Percentiles rank a stretch among this genome's conserved stretches.
Evolutionary conservation across 2,797 vertebrate species (phyloP).

Genomic region (Poecile montanus): DNA sequence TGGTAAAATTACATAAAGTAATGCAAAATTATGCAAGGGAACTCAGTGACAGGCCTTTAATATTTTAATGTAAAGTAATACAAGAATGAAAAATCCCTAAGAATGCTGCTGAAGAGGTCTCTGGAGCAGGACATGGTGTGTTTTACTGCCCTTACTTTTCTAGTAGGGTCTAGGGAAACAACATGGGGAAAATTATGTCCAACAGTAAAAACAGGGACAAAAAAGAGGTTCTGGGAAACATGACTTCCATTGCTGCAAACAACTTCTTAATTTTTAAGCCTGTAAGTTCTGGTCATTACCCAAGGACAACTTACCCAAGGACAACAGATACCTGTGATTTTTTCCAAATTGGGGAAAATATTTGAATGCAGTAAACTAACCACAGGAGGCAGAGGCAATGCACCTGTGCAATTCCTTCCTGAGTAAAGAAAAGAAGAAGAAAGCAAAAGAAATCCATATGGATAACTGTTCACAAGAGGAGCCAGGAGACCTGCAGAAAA

Average conservation of each 20-base stretch:
- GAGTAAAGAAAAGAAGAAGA: not conserved
- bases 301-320: not conserved
- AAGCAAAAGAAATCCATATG: not conserved
- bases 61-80: constrained; percentile 25
- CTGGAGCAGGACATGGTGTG: not conserved
- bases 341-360: not conserved
- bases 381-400: not conserved
- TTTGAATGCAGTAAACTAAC: not conserved
- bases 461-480: not conserved
- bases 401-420: not conserved
- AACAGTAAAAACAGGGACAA: not conserved
- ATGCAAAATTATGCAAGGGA: not conserved
- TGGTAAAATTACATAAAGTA: not conserved
- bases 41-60: not conserved
- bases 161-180: not conserved
- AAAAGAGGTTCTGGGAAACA: not conserved
- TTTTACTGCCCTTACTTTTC: not conserved
- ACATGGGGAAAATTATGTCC: not conserved
- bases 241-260: not conserved
- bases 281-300: not conserved
- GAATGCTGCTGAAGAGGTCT: not conserved
- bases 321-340: not conserved
- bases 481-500: not conserved
- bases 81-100: not conserved
- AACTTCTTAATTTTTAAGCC: not conserved